phyloP scores from a whole-genome alignment of 2,888 invertebrate genomes.

The Latrodectus elegans region DNA sequence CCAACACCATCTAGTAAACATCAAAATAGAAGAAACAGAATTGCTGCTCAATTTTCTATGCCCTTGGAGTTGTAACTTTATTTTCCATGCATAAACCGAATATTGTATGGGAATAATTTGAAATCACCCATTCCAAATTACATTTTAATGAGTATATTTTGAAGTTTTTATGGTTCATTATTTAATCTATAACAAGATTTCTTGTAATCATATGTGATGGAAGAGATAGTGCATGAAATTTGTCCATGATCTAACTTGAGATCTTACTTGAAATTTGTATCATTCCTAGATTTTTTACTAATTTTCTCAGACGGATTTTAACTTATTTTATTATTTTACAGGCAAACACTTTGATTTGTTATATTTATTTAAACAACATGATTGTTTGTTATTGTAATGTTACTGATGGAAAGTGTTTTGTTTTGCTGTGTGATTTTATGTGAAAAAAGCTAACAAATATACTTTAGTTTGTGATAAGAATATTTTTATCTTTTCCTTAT shows the following conservation, averaged over 20 bases:
- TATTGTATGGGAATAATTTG: background rate
- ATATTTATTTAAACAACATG: background rate
- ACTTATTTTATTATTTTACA: too few relatives aligned
- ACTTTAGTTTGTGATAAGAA: background rate
- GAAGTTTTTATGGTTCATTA: conserved; percentile 57
- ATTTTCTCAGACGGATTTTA: too few relatives aligned
- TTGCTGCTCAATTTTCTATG: conserved; percentile 62
- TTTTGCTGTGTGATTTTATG: background rate
- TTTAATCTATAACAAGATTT: conserved; percentile 26
- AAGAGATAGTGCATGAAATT: too few relatives aligned
- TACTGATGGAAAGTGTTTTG: background rate
- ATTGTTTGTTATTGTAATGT: background rate
- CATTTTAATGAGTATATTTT: conserved; percentile 57
- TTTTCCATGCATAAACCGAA: background rate
- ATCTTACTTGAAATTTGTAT: too few relatives aligned
- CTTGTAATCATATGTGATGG: too few relatives aligned
- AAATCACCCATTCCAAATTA: background rate
- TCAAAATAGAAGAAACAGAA: conserved; percentile 34
- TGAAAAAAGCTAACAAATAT: background rate
- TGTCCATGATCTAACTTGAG: too few relatives aligned
- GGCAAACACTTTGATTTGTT: too few relatives aligned
- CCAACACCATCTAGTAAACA: conserved; percentile 28
- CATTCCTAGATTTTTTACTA: too few relatives aligned
- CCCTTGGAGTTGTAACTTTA: conserved; percentile 27
- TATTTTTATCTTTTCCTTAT: background rate